Base-by-base conservation (phyloP, 2,113 vertebrate species). In the Malaclemys terrapin region DNA sequence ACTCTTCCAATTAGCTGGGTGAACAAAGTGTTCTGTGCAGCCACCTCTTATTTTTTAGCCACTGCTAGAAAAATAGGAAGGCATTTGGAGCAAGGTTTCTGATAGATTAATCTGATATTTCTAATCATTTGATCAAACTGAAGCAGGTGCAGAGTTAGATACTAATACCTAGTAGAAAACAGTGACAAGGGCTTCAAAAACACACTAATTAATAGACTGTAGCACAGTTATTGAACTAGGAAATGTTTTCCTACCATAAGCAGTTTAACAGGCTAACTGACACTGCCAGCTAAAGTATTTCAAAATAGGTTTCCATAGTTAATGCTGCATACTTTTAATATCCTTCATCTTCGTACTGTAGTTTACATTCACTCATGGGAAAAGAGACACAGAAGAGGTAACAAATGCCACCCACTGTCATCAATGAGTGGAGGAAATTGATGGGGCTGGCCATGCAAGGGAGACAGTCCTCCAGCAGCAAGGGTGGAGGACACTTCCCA, bases 11-110 rank as follows among this genome's bases (percentile, higher is more conserved):
- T 76, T 50, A 84, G 6, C 0, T 4, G 0, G 6, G 19, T 42
- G 12, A 24, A 86, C 0, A 1, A 19, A 52, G 5, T 20, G n/a
- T 47, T 89, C n/a, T 50, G 5, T 75, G n/a, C 0, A 0, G 56
- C 89, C 81, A 31, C 10, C 4, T 0, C 17, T 24, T 59, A 22
- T 2, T 85, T 57, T 79, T 69, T 4, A 92, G 12, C 19, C 72
- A 8, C 9, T 80, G 59, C 11, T 50, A 50, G 50, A 50, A 50
- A 93, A 89, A 86, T 19, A 4, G 7, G 10, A 14, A 57, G 38
- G n/a, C 69, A 86, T 88, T 92, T 84, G 13, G 8, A 84, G 11
- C 3, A 88, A 80, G 65, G 12, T 42, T 52, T 83, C 76, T 4
- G 1, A 76, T 0, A 1, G 1, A 42, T 5, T 88, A 24, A 12